Evolutionary conservation across 2,113 vertebrate genomes (phyloP).

Genomic region (Anguilla rostrata): DNA sequence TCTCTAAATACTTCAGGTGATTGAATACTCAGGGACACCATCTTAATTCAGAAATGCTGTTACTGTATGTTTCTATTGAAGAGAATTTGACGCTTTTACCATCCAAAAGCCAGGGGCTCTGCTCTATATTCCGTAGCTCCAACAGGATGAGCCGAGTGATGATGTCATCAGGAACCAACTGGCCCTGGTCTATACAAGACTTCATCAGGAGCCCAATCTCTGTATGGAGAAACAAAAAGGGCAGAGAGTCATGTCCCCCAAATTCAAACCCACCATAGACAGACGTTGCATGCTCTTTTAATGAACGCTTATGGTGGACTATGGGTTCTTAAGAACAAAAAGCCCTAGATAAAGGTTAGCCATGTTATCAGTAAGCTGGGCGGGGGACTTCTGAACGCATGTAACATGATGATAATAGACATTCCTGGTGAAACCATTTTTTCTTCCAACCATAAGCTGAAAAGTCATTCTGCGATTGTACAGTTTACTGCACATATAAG

Average conservation of each 20-base stretch:
- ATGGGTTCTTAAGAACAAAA: not conserved
- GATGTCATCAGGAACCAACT: conserved; percentile 89
- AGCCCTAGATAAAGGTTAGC: not conserved
- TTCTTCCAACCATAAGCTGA: no score
- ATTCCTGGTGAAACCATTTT: no score
- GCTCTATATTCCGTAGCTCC: conserved; percentile 75
- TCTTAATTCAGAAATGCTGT: not conserved
- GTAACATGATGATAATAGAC: no score
- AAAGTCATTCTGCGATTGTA: not conserved
- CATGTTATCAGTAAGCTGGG: not conserved
- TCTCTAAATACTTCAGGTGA: not conserved
- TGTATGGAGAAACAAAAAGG: conserved; percentile 62
- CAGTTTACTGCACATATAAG: not conserved
- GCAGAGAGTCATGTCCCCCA: not conserved
- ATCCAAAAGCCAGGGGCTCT: conserved; percentile 83
- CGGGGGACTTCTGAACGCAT: not conserved
- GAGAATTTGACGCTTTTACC: conserved; percentile 67
- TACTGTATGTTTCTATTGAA: not conserved
- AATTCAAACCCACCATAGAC: not conserved
- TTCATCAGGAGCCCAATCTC: conserved; percentile 91
- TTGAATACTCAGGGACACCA: not conserved
- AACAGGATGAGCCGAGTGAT: conserved; percentile 85
- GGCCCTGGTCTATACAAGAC: conserved; percentile 90
- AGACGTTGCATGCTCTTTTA: not conserved
- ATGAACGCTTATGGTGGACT: not conserved